A percentile compares a stretch with the other conserved stretches of the same genome.
Conservation (phyloP, 2,888 invertebrate species). For the Cephus pygmeus region DNA sequence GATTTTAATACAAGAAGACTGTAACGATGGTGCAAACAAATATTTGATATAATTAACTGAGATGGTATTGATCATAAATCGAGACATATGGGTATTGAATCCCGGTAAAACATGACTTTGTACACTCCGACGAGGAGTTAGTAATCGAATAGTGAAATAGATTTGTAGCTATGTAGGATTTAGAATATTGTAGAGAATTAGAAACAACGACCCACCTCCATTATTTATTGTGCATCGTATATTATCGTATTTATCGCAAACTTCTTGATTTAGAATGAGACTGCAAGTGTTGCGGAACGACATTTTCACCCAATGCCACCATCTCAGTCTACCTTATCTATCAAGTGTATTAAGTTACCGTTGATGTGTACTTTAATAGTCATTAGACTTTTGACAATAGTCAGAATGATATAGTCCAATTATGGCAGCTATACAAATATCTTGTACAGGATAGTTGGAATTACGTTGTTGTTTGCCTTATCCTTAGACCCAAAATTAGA, state of each 20-base stretch:
- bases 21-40: background rate
- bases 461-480: background rate
- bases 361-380: background rate
- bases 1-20: background rate
- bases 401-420: background rate
- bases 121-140: background rate
- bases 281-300: background rate
- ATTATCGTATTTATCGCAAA: background rate
- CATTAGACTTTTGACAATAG: background rate
- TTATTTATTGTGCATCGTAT: background rate
- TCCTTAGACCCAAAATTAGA: background rate
- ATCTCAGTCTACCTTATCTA: background rate
- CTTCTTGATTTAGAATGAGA: background rate
- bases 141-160: background rate
- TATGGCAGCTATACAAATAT: background rate
- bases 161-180: background rate
- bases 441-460: background rate
- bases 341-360: background rate
- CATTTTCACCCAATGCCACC: background rate
- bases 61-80: background rate
- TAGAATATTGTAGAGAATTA: background rate
- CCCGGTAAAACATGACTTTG: background rate
- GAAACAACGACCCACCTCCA: background rate
- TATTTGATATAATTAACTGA: background rate
- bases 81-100: background rate